Conservation (phyloP, 2,888 invertebrate species). For the Drosophila dives region DNA sequence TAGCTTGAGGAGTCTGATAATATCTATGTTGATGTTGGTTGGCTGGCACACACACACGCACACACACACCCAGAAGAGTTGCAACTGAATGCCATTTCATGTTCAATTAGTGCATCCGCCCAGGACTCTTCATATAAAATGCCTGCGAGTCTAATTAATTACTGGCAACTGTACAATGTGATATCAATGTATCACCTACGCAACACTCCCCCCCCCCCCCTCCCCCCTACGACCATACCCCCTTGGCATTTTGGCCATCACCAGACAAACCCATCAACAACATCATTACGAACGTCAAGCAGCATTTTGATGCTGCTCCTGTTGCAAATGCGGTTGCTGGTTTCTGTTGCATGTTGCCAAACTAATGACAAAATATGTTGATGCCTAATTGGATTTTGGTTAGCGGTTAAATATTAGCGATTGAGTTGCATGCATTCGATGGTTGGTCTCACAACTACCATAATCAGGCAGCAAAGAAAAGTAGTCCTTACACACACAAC, state of each 20-base stretch:
- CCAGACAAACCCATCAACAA: slow-evolving; percentile 21
- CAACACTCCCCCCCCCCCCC: slow-evolving; percentile 4
- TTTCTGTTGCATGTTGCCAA: slow-evolving; percentile 15
- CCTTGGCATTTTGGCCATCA: neutral
- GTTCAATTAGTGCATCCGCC: slow-evolving; percentile 72
- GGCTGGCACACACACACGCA: slow-evolving; percentile 4
- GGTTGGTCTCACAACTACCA: slow-evolving; percentile 17
- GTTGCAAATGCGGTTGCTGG: slow-evolving; percentile 21
- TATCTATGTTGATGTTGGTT: slow-evolving; percentile 27
- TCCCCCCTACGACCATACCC: neutral
- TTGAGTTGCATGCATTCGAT: slow-evolving; percentile 15
- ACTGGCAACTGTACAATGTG: slow-evolving; percentile 30
- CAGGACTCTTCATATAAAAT: slow-evolving; percentile 65
- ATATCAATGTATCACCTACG: slow-evolving; percentile 3
- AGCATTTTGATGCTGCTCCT: slow-evolving; percentile 17
- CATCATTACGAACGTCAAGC: slow-evolving; percentile 54
- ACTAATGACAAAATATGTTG: slow-evolving; percentile 61
- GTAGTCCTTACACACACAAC: slow-evolving; percentile 2
- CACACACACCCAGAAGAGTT: neutral
- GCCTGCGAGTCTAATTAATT: slow-evolving; percentile 81
- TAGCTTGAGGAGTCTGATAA: slow-evolving; percentile 26
- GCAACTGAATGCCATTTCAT: slow-evolving; percentile 62
- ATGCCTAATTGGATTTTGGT: slow-evolving; percentile 55
- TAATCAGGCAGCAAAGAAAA: slow-evolving; percentile 21
- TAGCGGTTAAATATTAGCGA: slow-evolving; percentile 55